Percentiles rank a stretch among this genome's conserved stretches.
These are phyloP conservation scores for Leptinotarsa juncta DNA, from an alignment of 2,888 invertebrate species.

Conservation along the genomic window DNA sequence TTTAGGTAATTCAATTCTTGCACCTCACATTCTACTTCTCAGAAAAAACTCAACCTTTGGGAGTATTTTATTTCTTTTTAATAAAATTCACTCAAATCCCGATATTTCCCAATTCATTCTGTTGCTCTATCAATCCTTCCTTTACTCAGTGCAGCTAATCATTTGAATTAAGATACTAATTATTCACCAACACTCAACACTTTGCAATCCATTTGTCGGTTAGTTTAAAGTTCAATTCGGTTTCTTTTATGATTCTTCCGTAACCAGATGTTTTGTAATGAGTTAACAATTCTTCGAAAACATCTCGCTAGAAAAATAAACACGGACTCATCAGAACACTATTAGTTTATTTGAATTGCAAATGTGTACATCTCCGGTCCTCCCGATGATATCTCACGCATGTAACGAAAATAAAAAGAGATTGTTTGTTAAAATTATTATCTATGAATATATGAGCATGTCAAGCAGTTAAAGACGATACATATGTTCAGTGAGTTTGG, in stretches of 20 bases:
- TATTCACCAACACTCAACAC: not conserved
- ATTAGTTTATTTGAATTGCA: constrained; percentile 14
- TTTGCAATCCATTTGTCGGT: not conserved
- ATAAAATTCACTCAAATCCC: too few relatives aligned
- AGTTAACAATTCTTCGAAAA: not conserved
- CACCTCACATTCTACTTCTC: too few relatives aligned
- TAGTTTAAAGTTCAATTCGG: not conserved
- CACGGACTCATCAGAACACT: constrained; percentile 2
- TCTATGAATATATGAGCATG: constrained; percentile 3
- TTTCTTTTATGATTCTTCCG: not conserved
- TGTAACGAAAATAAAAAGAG: constrained; percentile 13
- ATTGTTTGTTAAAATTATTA: constrained; percentile 11
- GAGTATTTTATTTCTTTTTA: too few relatives aligned
- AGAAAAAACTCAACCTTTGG: too few relatives aligned
- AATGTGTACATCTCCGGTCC: constrained; percentile 10
- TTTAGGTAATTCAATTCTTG: too few relatives aligned
- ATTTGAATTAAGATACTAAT: not conserved
- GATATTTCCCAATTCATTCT: not conserved
- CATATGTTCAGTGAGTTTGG: constrained; percentile 11
- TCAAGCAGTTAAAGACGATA: not conserved
- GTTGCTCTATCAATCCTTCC: too few relatives aligned
- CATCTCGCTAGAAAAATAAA: constrained; percentile 5
- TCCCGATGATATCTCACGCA: constrained; percentile 6
- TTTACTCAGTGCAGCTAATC: not conserved
- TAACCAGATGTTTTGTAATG: not conserved